Percentiles rank a stretch among this genome's conserved stretches.
Conservation (phyloP, 2,888 invertebrate genomes). For the Sericinus montela region DNA sequence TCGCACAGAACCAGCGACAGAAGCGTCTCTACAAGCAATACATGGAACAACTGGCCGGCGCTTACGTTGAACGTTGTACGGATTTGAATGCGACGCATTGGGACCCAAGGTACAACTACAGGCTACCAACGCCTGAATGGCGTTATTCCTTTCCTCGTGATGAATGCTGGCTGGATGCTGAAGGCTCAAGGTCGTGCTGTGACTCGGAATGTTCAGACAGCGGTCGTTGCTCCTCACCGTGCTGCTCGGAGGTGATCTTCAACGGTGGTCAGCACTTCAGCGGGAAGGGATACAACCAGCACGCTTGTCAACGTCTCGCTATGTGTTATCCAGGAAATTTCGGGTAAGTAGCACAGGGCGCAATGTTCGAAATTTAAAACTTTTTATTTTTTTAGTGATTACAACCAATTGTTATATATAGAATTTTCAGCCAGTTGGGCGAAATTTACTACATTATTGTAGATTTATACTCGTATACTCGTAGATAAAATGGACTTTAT, state of each 20-base stretch:
- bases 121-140: conserved; percentile 55
- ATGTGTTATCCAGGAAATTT: conserved; percentile 69
- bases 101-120: conserved; percentile 47
- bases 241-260: conserved; percentile 75
- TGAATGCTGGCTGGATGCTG: conserved; percentile 53
- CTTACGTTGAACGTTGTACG: conserved; percentile 64
- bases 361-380: too few relatives aligned
- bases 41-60: conserved; percentile 68
- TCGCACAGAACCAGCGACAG: conserved; percentile 72
- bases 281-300: conserved; percentile 50
- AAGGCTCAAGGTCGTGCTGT: conserved; percentile 50
- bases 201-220: conserved; percentile 63
- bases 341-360: conserved; percentile 49
- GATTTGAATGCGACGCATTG: conserved; percentile 52
- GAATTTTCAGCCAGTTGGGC: too few relatives aligned
- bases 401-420: too few relatives aligned
- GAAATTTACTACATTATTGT: too few relatives aligned
- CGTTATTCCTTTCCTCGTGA: conserved; percentile 53
- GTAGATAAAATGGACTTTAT: too few relatives aligned
- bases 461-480: too few relatives aligned
- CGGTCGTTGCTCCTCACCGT: conserved; percentile 68
- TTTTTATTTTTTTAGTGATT: too few relatives aligned
- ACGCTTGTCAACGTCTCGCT: conserved; percentile 49
- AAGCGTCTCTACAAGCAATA: conserved; percentile 74
- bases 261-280: conserved; percentile 72